A percentile compares a stretch with the other conserved stretches of the same genome.
phyloP scores from a whole-genome alignment of 2,888 invertebrate genomes.

The Diarsia brunnea region DNA sequence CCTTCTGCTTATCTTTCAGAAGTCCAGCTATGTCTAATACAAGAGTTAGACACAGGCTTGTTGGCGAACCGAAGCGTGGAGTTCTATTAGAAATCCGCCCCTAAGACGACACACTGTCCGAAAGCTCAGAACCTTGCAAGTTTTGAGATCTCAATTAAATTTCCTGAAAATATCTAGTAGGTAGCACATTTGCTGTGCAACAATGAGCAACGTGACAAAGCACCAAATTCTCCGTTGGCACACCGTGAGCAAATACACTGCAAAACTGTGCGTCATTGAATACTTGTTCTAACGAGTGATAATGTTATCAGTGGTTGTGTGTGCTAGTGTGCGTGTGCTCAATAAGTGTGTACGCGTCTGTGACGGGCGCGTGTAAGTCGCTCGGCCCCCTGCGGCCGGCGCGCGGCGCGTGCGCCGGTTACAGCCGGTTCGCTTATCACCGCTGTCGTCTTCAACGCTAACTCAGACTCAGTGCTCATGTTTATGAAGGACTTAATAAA shows the following conservation, averaged over 20 bases:
- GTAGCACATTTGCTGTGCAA: slow-evolving; percentile 33
- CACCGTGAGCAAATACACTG: slow-evolving; percentile 67
- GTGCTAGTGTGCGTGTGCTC: slow-evolving; percentile 59
- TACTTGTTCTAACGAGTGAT: slow-evolving; percentile 77
- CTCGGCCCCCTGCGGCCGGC: slow-evolving; percentile 87
- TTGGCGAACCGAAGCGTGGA: not conserved
- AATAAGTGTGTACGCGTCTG: slow-evolving; percentile 65
- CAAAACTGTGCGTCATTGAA: slow-evolving; percentile 78
- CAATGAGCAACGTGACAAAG: slow-evolving; percentile 55
- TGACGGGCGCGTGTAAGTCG: slow-evolving; percentile 66
- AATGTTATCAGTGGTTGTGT: slow-evolving; percentile 76
- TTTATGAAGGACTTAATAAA: slow-evolving; percentile 75
- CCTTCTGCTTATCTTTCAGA: not conserved
- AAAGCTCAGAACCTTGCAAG: no score
- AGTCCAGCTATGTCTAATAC: not conserved
- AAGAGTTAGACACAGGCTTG: no score
- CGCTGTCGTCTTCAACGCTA: slow-evolving; percentile 77
- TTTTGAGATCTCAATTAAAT: not conserved
- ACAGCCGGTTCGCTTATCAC: slow-evolving; percentile 85
- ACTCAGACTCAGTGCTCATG: slow-evolving; percentile 72
- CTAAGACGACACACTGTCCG: no score
- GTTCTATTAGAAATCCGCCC: not conserved
- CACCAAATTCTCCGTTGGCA: slow-evolving; percentile 55
- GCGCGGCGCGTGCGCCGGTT: slow-evolving; percentile 83
- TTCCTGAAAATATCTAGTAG: slow-evolving; percentile 1